Evolutionary conservation across 2,888 invertebrate genomes (phyloP).

Genomic region (Exephanes ischioxanthus): DNA sequence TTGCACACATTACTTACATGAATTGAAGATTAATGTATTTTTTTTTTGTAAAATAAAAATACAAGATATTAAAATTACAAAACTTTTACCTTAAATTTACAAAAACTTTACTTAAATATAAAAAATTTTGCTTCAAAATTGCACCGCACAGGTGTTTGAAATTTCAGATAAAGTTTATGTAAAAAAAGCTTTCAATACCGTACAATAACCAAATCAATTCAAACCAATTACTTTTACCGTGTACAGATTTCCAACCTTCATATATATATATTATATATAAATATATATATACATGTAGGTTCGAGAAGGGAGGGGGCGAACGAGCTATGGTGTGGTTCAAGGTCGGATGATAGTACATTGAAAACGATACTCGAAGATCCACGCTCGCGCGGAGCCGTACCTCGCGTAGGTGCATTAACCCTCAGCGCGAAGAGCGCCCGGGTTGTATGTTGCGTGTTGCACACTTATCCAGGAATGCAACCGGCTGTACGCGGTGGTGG

Average conservation of each 20-base stretch:
- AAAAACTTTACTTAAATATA: too few relatives aligned
- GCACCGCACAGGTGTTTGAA: too few relatives aligned
- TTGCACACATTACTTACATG: too few relatives aligned
- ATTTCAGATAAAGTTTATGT: too few relatives aligned
- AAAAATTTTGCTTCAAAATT: too few relatives aligned
- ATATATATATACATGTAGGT: neutral
- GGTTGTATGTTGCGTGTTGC: constrained; percentile 60
- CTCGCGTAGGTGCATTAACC: constrained; percentile 71
- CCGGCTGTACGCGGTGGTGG: constrained; percentile 62
- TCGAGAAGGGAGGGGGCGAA: constrained; percentile 19
- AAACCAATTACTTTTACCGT: neutral
- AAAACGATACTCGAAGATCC: constrained; percentile 71
- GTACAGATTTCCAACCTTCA: too few relatives aligned
- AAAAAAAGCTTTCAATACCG: too few relatives aligned
- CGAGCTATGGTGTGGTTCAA: constrained; percentile 64
- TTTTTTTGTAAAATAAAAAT: too few relatives aligned
- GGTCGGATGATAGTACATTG: constrained; percentile 70
- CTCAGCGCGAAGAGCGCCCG: constrained; percentile 60
- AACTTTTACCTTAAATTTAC: too few relatives aligned
- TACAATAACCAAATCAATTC: neutral
- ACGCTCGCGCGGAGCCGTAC: constrained; percentile 48
- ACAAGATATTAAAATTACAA: too few relatives aligned
- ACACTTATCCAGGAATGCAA: constrained; percentile 74
- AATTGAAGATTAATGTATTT: too few relatives aligned
- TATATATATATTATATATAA: too few relatives aligned